Evolutionary conservation across 2,888 invertebrate genomes (phyloP), one percentile per base, ranked within the genome.

Genomic region (Panorpa germanica): DNA sequence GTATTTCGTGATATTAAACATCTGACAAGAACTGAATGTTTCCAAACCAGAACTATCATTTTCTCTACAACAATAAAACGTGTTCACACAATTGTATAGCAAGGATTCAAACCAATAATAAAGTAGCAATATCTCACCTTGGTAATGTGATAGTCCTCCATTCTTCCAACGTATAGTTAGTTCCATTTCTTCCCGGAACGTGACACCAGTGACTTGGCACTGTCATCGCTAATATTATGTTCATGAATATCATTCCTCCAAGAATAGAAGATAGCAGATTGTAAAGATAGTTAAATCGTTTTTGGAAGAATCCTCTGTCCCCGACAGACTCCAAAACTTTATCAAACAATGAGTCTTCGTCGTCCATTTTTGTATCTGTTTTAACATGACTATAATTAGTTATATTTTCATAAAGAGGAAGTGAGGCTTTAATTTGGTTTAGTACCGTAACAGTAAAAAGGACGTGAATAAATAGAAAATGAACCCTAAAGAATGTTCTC

Each of bases 161-260:
- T 37, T 60, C 45, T 5, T 55, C 52, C 7, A 51, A 9, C 1
- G 60, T 52, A 22, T 52, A 50, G 43, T 61, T 59, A 8, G 57
- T 57, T 4, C 37, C 35, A 25, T 59, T 53, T 27, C 55, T 45
- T 15, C 65, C 63, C 2, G 63, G 59, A 10, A 66, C 62, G 28
- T 49, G 46, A 38, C 68, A 68, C 62, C 63, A 64, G 43, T 67
- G 65, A 25, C 64, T 59, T 4, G 66, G 65, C 28, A 59, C 55
- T 33, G 60, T 56, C 32, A 67, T 43, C 13, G 61, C 59, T 39
- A 67, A 46, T 18, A 65, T 55, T 7, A 61, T 49, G 40, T 61
- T 65, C 49, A 63, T 55, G 39, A 61, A 60, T 16, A 58, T 49
- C 53, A 65, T 55, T 15, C 61, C 55, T 2, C 56, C 52, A 15